These are phyloP conservation scores for Dissostichus mawsoni DNA, from an alignment of 2,113 vertebrate species.

Conservation along the genomic window DNA sequence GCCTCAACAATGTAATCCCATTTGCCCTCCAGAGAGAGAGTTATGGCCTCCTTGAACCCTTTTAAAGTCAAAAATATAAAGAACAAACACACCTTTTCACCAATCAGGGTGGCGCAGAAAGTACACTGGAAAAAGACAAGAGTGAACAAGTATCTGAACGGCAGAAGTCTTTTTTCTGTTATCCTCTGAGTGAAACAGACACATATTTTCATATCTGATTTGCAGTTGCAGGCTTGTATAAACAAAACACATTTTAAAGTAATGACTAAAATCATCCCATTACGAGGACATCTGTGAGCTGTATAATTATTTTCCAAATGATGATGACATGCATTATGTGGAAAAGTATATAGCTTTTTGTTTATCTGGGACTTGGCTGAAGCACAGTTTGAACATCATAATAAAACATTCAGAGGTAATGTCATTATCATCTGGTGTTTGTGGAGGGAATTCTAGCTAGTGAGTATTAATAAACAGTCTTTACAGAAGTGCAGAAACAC, in stretches of 20 bases:
- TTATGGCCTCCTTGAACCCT: constrained; percentile 16
- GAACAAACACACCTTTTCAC: background rate
- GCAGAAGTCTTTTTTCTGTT: constrained; percentile 1
- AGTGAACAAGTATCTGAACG: constrained; percentile 16
- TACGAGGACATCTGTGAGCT: constrained; percentile 4
- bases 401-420: background rate
- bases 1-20: constrained; percentile 52
- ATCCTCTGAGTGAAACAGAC: constrained; percentile 10
- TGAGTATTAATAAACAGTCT: too few relatives aligned
- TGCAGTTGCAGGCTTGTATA: too few relatives aligned
- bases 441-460: too few relatives aligned
- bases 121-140: constrained; percentile 27
- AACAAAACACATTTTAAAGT: too few relatives aligned
- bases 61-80: constrained; percentile 8
- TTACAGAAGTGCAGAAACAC: too few relatives aligned
- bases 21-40: constrained; percentile 39
- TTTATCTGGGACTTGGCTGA: background rate
- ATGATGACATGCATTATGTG: background rate
- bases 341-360: background rate
- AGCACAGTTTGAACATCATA: background rate
- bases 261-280: background rate
- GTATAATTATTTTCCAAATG: background rate
- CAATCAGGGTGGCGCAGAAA: background rate
- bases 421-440: too few relatives aligned
- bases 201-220: constrained; percentile 20